These are phyloP conservation scores for Jaculus jaculus DNA, from an alignment of 2,113 vertebrate genomes.

Conservation along the genomic window DNA sequence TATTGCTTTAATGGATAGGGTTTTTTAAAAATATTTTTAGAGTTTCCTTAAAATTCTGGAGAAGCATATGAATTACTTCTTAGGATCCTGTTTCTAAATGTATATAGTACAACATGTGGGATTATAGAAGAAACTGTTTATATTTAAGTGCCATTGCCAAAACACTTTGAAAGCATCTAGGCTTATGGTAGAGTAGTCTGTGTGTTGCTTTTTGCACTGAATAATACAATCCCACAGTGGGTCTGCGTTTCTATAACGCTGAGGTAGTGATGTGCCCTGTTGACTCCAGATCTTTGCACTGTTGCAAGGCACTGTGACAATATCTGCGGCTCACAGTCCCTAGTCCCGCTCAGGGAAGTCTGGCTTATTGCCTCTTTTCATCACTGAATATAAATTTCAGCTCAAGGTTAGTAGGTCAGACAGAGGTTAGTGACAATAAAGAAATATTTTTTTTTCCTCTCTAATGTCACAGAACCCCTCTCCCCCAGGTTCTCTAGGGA, in stretches of 20 bases:
- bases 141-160: neutral
- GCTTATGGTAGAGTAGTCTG: neutral
- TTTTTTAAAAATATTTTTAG: neutral
- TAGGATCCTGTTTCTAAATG: neutral
- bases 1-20: neutral
- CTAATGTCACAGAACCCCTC: neutral
- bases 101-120: neutral
- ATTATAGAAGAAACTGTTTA: neutral
- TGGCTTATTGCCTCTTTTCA: neutral
- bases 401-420: neutral
- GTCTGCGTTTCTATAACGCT: neutral
- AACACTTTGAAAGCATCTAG: neutral
- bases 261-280: neutral
- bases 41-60: neutral
- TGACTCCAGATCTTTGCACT: neutral
- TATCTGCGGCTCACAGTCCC: neutral
- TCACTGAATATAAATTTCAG: slow-evolving; percentile 37
- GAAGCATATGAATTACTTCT: neutral
- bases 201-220: neutral
- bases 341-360: neutral
- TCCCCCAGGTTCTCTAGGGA: neutral
- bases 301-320: rapidly evolving
- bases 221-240: neutral
- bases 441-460: neutral
- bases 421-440: slow-evolving; percentile 46